Base-by-base conservation (phyloP, 2,888 invertebrate genomes). In the Drosophila merina region DNA sequence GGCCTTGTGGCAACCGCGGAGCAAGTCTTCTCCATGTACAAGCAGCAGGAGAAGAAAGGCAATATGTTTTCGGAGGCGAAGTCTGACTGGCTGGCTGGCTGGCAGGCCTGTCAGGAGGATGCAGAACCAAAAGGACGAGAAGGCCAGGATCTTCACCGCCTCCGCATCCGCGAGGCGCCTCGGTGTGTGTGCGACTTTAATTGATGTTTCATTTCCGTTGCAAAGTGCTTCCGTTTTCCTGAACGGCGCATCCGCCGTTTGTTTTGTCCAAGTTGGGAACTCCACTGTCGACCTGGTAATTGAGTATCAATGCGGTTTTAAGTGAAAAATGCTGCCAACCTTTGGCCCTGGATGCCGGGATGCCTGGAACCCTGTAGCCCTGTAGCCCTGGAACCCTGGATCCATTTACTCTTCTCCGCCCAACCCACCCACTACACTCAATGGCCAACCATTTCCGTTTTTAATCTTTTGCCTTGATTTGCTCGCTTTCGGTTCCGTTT, bases 141-240 rank as follows among this genome's bases (percentile, higher is more conserved):
- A 28, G 28, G 28, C 4, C 38, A 38, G 51, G 26, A 12, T n/a
- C 9, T 42, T 20, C 42, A 7, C 42, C 26, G 28, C 25, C 44
- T 55, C 26, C 10, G 20, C 50, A 26, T 47, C 33, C 47, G 38
- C 14, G 4, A 30, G 36, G 1, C 30, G n/a, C 45, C 28, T 20
- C 30, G 10, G 42, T 28, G 38, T 51, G 47, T 49, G 49, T 79
- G 76, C 79, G 71, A 86, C 72, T 88, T 89, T 88, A 89, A 89
- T 88, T 88, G 89, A 88, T 88, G 88, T 86, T 89, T 89, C 88
- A 89, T 88, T 88, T 89, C 89, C 88, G 79, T 78, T 69, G 79
- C 86, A 87, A 89, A 88, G 86, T 87, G 88, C 78, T 88, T 88
- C 88, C 88, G 83, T 56, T 75, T 84, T 75, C 82, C 78, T 78